A percentile compares a stretch with the other conserved stretches of the same genome.
phyloP scores from a whole-genome alignment of 2,113 vertebrate species.

The Symphodus melops region DNA sequence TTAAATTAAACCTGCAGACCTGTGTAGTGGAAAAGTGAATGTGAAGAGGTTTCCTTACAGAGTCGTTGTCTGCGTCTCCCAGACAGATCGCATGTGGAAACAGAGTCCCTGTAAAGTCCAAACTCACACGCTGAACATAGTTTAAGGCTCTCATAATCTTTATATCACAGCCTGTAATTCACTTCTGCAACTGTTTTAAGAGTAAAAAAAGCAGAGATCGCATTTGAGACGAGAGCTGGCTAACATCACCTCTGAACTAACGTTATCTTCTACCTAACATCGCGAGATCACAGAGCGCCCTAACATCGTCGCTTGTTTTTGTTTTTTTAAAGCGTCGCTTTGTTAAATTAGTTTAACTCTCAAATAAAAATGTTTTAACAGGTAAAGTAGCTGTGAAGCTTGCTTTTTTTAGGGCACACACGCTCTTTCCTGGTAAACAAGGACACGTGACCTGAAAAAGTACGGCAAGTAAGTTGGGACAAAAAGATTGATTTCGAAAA shows the following conservation, averaged over 20 bases:
- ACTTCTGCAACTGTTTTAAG: not conserved
- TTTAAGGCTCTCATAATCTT: conserved; percentile 89
- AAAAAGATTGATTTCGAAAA: not conserved
- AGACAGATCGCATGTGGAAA: conserved; percentile 94
- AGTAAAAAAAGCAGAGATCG: not conserved
- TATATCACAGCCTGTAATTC: not conserved
- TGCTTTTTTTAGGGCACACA: not conserved
- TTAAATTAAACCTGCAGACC: no score
- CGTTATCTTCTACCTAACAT: not conserved
- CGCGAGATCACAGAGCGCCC: rapidly evolving
- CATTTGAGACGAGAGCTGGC: not conserved
- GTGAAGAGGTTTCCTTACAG: conserved; percentile 73
- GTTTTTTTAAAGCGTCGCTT: rapidly evolving
- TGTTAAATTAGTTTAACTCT: not conserved
- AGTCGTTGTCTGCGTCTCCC: conserved; percentile 94
- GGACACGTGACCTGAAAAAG: conserved; percentile 53
- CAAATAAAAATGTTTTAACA: no score
- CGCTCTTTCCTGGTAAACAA: conserved; percentile 57
- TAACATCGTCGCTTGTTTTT: not conserved
- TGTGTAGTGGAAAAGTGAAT: no score
- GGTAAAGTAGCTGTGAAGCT: no score
- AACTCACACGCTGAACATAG: conserved; percentile 90
- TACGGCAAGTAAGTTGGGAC: conserved; percentile 49
- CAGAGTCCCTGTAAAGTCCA: conserved; percentile 93
- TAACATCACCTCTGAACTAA: not conserved